These are phyloP conservation scores for Parapsyche elsis DNA, from an alignment of 1,140 invertebrate species.

Conservation along the genomic window DNA sequence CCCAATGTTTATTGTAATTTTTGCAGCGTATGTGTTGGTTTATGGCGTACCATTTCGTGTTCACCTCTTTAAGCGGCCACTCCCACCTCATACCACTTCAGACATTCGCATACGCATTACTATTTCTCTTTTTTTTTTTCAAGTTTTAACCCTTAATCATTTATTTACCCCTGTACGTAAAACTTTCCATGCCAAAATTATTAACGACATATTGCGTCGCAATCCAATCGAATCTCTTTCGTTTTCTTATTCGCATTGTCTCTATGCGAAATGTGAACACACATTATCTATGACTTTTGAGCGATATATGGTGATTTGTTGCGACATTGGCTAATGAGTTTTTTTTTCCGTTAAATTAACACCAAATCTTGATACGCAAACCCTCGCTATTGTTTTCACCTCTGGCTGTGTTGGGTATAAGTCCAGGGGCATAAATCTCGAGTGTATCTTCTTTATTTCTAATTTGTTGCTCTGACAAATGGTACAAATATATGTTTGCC, in stretches of 20 bases:
- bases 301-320: slow-evolving; percentile 4
- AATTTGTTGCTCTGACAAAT: slow-evolving; percentile 50
- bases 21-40: slow-evolving; percentile 55
- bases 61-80: slow-evolving; percentile 45
- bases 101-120: background rate
- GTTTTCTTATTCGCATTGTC: background rate
- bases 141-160: background rate
- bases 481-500: slow-evolving; percentile 49
- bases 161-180: background rate
- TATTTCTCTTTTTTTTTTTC: background rate
- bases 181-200: slow-evolving; percentile 4
- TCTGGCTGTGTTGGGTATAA: background rate
- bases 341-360: slow-evolving; percentile 44
- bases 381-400: slow-evolving; percentile 32
- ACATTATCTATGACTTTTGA: slow-evolving; percentile 1
- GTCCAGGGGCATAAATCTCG: slow-evolving; percentile 46
- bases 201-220: slow-evolving; percentile 25
- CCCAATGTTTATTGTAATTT: slow-evolving; percentile 56
- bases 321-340: slow-evolving; percentile 27
- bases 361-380: slow-evolving; percentile 44
- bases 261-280: background rate
- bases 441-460: slow-evolving; percentile 51
- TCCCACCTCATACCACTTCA: background rate
- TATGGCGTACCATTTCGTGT: slow-evolving; percentile 42
- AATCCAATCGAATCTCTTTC: background rate